These are phyloP conservation scores for Anneissia japonica DNA, from an alignment of 35 echinoderm and acorn worm genomes.

Conservation along the genomic window DNA sequence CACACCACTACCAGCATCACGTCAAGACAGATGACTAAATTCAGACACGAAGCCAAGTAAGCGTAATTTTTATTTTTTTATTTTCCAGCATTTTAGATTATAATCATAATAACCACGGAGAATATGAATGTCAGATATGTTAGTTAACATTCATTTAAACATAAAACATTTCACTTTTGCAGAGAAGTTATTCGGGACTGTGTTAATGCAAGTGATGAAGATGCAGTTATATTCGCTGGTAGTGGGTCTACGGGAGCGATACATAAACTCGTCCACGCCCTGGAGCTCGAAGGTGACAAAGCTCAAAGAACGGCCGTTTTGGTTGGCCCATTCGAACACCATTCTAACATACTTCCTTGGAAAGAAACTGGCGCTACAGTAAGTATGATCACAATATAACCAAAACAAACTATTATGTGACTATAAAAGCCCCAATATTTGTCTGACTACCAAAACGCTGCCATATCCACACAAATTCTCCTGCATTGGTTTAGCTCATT, in stretches of 20 bases:
- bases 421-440: too few species aligned
- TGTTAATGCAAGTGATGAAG: conserved; percentile 75
- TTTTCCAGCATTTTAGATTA: background rate
- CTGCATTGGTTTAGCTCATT: too few species aligned
- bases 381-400: conserved; percentile 1
- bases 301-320: conserved; percentile 77
- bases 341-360: conserved; percentile 99
- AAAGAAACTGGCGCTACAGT: conserved; percentile 91
- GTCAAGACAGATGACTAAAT: conserved; percentile 84
- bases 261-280: conserved; percentile 72
- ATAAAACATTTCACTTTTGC: background rate
- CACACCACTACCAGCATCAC: conserved; percentile 95
- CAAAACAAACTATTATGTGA: background rate
- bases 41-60: conserved; percentile 89
- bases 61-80: too few species aligned
- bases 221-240: conserved; percentile 89
- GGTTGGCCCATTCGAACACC: conserved; percentile 95
- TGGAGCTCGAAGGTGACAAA: conserved; percentile 69
- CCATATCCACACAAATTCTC: too few species aligned
- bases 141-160: background rate
- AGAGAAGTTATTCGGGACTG: conserved; percentile 81
- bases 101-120: background rate
- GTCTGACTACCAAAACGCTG: too few species aligned
- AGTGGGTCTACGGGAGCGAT: conserved; percentile 92
- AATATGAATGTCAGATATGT: too few species aligned